Evolutionary conservation across 2,888 invertebrate genomes (phyloP).

Genomic region (Oxystoma pomonae): DNA sequence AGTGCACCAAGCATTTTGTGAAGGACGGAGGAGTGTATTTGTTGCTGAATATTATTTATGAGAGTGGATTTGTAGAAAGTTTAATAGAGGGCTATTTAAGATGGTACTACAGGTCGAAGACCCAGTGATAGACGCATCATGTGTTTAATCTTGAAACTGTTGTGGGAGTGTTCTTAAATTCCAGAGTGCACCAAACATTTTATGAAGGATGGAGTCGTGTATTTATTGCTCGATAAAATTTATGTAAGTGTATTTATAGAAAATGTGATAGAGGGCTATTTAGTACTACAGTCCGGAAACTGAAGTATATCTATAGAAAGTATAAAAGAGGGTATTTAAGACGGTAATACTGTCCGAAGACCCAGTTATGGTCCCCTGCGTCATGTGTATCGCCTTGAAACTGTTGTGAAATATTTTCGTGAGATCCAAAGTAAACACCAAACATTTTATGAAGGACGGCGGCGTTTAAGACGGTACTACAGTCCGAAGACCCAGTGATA

Average conservation of each 20-base stretch:
- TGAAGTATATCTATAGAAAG: no score
- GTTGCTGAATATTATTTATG: slow-evolving; percentile 45
- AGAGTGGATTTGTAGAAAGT: no score
- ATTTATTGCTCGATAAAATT: slow-evolving; percentile 43
- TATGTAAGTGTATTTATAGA: no score
- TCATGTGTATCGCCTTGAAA: slow-evolving; percentile 43
- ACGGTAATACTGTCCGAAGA: no score
- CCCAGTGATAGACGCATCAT: no score
- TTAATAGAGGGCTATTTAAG: no score
- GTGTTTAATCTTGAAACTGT: slow-evolving; percentile 43
- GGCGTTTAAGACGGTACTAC: no score
- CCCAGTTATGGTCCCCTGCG: no score
- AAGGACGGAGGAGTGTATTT: slow-evolving; percentile 39
- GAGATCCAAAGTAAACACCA: slow-evolving; percentile 31
- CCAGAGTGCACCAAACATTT: slow-evolving; percentile 38
- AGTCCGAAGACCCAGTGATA: no score
- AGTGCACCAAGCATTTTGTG: slow-evolving; percentile 38
- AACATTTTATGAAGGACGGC: slow-evolving; percentile 41
- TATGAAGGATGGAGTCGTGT: slow-evolving; percentile 40
- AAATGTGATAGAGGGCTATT: no score
- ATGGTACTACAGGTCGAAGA: slow-evolving; percentile 24
- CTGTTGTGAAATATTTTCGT: slow-evolving; percentile 44
- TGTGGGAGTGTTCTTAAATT: slow-evolving; percentile 45
- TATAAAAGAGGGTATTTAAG: no score
- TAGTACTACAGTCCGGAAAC: no score